Evolutionary conservation across 1,140 invertebrate species (phyloP).

Genomic region (Eriosoma lanigerum): DNA sequence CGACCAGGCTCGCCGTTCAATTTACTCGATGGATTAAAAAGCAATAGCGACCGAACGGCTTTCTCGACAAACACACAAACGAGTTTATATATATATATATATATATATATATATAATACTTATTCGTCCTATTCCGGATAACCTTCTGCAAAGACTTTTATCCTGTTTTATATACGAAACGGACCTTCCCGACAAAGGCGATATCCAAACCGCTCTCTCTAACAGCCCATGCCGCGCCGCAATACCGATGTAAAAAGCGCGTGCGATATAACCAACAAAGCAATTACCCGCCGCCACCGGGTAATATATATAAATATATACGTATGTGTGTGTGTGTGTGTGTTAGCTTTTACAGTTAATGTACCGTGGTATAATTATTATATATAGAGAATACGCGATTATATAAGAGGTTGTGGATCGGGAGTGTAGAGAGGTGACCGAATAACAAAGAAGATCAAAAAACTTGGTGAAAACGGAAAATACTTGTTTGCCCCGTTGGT

Average conservation of each 20-base stretch:
- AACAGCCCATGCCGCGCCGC: not conserved
- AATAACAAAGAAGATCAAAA: no score
- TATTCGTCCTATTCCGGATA: not conserved
- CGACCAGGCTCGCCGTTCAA: conserved; percentile 20
- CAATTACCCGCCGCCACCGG: conserved; percentile 33
- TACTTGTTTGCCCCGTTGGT: not conserved
- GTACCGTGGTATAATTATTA: conserved; percentile 38
- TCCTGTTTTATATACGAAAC: conserved; percentile 49
- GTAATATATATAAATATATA: no score
- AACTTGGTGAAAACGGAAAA: not conserved
- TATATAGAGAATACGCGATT: not conserved
- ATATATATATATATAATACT: no score
- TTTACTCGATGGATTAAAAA: conserved; percentile 50
- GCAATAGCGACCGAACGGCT: conserved; percentile 37
- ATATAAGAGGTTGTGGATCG: no score
- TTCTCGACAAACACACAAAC: not conserved
- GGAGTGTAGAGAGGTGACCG: no score
- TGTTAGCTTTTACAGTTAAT: conserved; percentile 36
- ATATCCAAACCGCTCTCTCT: conserved; percentile 15
- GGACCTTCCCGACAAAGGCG: conserved; percentile 45
- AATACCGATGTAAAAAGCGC: conserved; percentile 36
- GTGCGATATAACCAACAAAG: conserved; percentile 30
- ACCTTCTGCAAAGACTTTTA: conserved; percentile 49
- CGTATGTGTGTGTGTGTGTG: no score
- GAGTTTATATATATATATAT: no score